Percentiles rank a stretch among this genome's conserved stretches.
Conservation (phyloP, 2,797 vertebrate species). For the Gymnoscopelus braueri region DNA sequence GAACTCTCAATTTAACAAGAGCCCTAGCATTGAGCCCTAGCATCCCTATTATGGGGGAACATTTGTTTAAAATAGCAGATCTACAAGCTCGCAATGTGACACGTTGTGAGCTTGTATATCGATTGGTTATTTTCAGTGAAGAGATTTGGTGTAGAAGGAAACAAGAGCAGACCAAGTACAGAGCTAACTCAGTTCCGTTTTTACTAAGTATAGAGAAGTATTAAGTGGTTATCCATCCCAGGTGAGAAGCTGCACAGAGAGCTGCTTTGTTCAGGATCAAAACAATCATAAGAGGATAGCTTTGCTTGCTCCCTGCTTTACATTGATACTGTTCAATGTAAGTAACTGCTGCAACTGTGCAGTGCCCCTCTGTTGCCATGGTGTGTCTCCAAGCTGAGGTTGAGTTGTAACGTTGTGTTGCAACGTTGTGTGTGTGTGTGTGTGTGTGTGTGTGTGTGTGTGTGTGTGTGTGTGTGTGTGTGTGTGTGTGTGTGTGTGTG, state of each 20-base stretch:
- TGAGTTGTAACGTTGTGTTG: neutral
- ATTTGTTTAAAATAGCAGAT: too few species aligned
- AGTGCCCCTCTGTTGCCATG: conserved; percentile 13
- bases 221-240: too few species aligned
- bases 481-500: conserved; percentile 9
- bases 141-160: too few species aligned
- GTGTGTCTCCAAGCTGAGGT: conserved; percentile 29
- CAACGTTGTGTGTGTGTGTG: conserved; percentile 18
- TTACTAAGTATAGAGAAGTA: too few species aligned
- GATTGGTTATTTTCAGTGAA: too few species aligned
- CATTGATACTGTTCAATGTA: conserved; percentile 11
- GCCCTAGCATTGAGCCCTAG: too few species aligned
- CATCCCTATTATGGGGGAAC: too few species aligned
- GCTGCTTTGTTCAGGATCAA: neutral
- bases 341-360: neutral
- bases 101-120: too few species aligned
- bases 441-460: neutral
- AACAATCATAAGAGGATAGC: neutral
- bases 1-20: too few species aligned
- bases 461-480: conserved; percentile 15
- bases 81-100: too few species aligned
- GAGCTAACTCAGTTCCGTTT: too few species aligned
- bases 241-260: conserved; percentile 3
- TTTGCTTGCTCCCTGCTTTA: conserved; percentile 3
- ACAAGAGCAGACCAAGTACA: too few species aligned